These are phyloP conservation scores for Meliscaeva auricollis DNA, from an alignment of 2,888 invertebrate genomes.

Conservation along the genomic window DNA sequence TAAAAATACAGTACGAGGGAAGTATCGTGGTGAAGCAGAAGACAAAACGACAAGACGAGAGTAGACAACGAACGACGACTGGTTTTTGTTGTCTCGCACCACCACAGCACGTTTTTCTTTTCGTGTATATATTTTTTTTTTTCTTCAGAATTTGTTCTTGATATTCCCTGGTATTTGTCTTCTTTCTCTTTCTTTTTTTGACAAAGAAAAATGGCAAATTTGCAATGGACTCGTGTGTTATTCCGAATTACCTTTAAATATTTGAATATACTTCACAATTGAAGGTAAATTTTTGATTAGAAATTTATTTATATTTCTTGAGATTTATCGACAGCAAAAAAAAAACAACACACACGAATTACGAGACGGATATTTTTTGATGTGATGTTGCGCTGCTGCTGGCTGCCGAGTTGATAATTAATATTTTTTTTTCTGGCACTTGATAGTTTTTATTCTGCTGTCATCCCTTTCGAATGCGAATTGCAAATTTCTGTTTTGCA, in stretches of 20 bases:
- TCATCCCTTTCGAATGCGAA: constrained; percentile 63
- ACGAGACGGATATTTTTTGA: constrained; percentile 36
- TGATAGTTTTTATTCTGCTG: background rate
- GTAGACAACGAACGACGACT: constrained; percentile 54
- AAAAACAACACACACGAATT: constrained; percentile 62
- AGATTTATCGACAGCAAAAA: constrained; percentile 27
- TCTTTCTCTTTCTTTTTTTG: constrained; percentile 36
- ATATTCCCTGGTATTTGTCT: constrained; percentile 38
- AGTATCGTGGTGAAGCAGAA: background rate
- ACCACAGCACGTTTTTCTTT: constrained; percentile 44
- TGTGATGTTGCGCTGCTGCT: constrained; percentile 66
- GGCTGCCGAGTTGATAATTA: constrained; percentile 68
- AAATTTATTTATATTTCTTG: constrained; percentile 7
- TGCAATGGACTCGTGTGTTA: constrained; percentile 5
- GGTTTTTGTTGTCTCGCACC: constrained; percentile 72
- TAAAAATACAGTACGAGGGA: constrained; percentile 13
- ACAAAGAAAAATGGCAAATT: constrained; percentile 43
- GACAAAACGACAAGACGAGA: constrained; percentile 26
- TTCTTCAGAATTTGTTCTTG: constrained; percentile 23
- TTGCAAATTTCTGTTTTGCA: constrained; percentile 51
- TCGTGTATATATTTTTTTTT: constrained; percentile 18
- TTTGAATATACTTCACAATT: background rate
- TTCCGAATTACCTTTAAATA: background rate
- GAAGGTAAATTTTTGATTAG: constrained; percentile 4
- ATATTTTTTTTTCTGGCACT: constrained; percentile 28